Evolutionary conservation across 2,113 vertebrate species (phyloP), one percentile per base, ranked within the genome.

Genomic region (Nycticebus coucang): DNA sequence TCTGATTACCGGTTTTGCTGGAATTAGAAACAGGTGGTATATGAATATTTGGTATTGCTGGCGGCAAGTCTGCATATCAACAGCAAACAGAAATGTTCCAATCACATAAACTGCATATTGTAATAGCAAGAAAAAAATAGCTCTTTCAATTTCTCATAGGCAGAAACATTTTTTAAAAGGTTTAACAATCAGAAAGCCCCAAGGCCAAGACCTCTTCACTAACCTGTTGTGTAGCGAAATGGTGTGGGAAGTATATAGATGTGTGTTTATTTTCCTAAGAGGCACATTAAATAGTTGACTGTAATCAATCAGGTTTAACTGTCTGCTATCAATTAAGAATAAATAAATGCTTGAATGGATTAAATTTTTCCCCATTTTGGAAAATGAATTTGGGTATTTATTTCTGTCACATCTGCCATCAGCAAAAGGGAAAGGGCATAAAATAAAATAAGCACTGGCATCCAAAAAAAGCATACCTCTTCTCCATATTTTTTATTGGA

Each of bases 81-180:
- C 87, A 94, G 53, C 95, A 97, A 95, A 95, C 69, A 97, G 81
- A 89, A 93, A 95, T 97, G 94, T 96, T 97, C 93, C 96, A 96
- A 97, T 96, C 96, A 97, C 62, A 75, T 33, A 88, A 96, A 92
- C 89, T 87, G 82, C 74, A 85, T 80, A 85, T 66, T 85, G 33
- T 83, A 95, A 97, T 94, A 84, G 83, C 78, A 94, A 10, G 10
- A 83, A 93, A 83, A 93, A 92, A 93, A 59, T 1, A 50, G 37
- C 33, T 50, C 64, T 95, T 92, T 83, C 74, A 6, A 9, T 66
- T 86, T 85, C 35, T 86, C 85, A 89, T 91, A 50, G 59, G 41
- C 60, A 93, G 87, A 92, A 88, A 60, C 17, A 8, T 35, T 72
- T 90, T 21, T 84, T 12, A 11, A 78, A 66, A 87, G 45, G 13